Evolutionary conservation across 2,888 invertebrate species (phyloP).

Genomic region (Rugalucina vietnamica): DNA sequence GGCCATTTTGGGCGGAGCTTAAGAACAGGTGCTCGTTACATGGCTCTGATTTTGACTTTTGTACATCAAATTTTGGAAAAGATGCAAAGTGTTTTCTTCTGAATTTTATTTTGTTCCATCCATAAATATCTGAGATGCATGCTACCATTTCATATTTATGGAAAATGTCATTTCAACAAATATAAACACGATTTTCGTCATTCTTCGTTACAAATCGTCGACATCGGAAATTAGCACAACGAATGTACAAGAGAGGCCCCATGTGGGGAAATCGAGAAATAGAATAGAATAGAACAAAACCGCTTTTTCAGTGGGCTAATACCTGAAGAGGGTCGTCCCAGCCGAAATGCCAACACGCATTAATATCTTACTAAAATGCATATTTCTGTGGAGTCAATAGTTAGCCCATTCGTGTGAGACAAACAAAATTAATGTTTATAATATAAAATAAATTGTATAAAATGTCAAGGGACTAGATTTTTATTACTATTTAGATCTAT

Average conservation of each 20-base stretch:
- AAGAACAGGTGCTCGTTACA: constrained; percentile 56
- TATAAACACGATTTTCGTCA: neutral
- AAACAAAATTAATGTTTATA: no score
- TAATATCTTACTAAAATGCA: no score
- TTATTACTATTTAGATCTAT: no score
- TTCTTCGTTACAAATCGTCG: neutral
- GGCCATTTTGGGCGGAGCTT: constrained; percentile 55
- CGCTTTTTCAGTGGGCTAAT: no score
- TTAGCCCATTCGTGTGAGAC: no score
- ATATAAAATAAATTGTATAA: no score
- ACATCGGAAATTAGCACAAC: neutral
- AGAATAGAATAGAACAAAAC: no score
- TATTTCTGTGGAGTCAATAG: no score
- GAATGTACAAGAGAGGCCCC: constrained; percentile 2
- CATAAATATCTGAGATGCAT: neutral
- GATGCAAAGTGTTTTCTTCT: neutral
- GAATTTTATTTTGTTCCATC: neutral
- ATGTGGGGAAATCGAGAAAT: no score
- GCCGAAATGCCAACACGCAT: no score
- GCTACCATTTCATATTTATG: neutral
- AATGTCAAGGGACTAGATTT: no score
- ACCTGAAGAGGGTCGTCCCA: no score
- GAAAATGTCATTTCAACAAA: neutral
- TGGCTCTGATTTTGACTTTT: neutral
- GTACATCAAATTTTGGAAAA: neutral